These are phyloP conservation scores for Trichomalopsis sarcophagae DNA, from an alignment of 1,140 invertebrate species.

Conservation along the genomic window DNA sequence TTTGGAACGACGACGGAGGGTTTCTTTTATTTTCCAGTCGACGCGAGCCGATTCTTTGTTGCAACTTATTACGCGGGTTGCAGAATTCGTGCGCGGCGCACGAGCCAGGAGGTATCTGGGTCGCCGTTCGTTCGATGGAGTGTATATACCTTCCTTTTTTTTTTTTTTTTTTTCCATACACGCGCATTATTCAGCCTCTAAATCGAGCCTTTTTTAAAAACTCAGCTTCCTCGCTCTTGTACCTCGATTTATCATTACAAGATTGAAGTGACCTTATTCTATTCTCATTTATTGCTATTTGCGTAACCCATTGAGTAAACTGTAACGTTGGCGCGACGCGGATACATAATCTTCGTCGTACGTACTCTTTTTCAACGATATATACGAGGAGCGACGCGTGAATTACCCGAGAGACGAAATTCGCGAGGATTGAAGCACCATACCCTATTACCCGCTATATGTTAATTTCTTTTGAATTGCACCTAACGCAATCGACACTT, in stretches of 20 bases:
- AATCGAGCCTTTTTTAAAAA: no score
- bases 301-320: constrained; percentile 1
- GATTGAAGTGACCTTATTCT: constrained; percentile 6
- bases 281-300: constrained; percentile 7
- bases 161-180: neutral
- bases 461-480: no score
- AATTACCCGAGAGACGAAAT: neutral
- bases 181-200: no score
- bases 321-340: neutral
- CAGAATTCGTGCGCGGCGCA: no score
- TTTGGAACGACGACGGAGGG: no score
- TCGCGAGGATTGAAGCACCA: no score
- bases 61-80: no score
- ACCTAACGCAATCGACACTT: no score
- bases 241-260: neutral
- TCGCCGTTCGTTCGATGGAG: neutral
- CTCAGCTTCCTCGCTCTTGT: no score
- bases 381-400: neutral
- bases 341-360: neutral
- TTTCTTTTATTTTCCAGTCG: no score
- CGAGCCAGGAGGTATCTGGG: neutral
- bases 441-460: no score
- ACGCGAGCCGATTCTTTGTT: no score
- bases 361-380: neutral
- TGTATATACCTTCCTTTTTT: neutral